Base-by-base conservation (phyloP, 2,888 invertebrate genomes). In the Orthosia gothica region DNA sequence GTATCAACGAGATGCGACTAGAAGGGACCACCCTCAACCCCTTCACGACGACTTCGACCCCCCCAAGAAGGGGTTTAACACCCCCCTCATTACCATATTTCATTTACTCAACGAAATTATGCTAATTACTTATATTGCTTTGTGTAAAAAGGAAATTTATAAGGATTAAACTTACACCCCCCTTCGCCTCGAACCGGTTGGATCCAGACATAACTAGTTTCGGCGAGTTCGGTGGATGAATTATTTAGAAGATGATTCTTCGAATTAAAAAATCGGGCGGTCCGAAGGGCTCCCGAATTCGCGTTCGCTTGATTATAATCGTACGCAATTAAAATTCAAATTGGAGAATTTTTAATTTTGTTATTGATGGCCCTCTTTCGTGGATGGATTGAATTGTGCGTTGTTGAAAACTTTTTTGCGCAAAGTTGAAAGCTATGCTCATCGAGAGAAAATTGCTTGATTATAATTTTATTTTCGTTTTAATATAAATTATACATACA, bases 121-220 rank as follows among this genome's bases (percentile, higher is more conserved):
- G 96, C 96, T 96, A 96, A 96, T 96, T 96, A 96, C 95, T 96
- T 96, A 96, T 96, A 96, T 96, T 96, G 96, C 96, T 96, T 96
- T 96, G 96, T 96, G 96, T 96, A 96, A 96, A 96, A 96, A 96
- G 96, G 96, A 96, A 96, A 96, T 96, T 96, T 96, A 96, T 96
- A 96, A 96, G 95, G 96, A 96, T 96, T 96, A 96, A 95, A 95
- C 94, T 95, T 94, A 94, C 93, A 93, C 95, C 93, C 93, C 92
- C 92, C 89, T 75, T 84, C 88, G 89, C 85, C 87, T 89, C 83
- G 86, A 83, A 89, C 91, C 88, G 90, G 90, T 90, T 91, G 86
- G 87, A 90, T 90, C 91, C 91, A 89, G 91, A 90, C 91, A 81
- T 77, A 91, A 92, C 94, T 94, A 94, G 94, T 93, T 93, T 86